Evolutionary conservation across 2,797 vertebrate genomes (phyloP).

Genomic region (Clarias pachynema): DNA sequence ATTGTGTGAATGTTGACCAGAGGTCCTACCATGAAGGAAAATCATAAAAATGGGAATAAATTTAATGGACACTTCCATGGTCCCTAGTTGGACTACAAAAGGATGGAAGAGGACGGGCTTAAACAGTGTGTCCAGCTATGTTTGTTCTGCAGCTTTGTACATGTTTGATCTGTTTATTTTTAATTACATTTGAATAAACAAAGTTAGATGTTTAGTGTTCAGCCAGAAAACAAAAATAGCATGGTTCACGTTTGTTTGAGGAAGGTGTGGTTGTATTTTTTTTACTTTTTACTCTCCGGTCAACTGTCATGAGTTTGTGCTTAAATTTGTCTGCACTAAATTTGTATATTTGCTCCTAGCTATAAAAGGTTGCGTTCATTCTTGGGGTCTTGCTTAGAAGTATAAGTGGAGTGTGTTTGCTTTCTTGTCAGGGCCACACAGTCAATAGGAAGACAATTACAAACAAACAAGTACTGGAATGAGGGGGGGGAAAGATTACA

Average conservation of each 20-base stretch:
- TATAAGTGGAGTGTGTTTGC: background rate
- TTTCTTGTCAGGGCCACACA: background rate
- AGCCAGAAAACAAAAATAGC: background rate
- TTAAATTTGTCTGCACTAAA: background rate
- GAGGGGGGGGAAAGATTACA: background rate
- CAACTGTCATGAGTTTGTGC: background rate
- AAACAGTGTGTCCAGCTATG: background rate
- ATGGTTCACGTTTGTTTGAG: background rate
- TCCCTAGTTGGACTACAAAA: too few relatives aligned
- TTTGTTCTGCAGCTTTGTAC: background rate
- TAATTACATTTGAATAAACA: background rate
- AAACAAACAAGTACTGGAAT: too few relatives aligned
- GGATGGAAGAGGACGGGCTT: too few relatives aligned
- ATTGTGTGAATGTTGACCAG: too few relatives aligned
- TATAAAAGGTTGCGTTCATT: background rate
- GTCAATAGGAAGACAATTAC: background rate
- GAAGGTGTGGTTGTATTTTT: background rate
- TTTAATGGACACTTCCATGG: too few relatives aligned
- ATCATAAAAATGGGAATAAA: too few relatives aligned
- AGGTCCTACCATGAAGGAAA: too few relatives aligned
- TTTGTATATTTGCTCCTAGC: background rate
- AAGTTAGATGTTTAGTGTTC: background rate
- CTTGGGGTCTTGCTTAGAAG: too few relatives aligned
- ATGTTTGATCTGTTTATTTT: background rate
- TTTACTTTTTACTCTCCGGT: background rate